Conservation (phyloP, 2,113 vertebrate genomes). For the Nothoprocta pentlandii region DNA sequence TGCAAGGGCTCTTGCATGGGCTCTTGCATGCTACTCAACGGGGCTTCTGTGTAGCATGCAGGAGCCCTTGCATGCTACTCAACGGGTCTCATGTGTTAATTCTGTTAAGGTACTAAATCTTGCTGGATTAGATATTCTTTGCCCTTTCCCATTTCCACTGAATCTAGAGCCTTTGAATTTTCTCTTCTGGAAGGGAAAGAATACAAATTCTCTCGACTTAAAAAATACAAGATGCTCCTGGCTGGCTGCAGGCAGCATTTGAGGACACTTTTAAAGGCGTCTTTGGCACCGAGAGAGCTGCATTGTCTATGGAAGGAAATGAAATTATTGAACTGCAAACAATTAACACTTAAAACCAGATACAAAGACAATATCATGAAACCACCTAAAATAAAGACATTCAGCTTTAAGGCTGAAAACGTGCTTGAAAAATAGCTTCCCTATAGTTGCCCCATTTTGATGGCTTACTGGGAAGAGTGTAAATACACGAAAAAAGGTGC, state of each 20-base stretch:
- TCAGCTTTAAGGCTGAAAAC: constrained; percentile 1
- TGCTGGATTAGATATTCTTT: background rate
- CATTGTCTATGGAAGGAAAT: background rate
- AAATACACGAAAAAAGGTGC: background rate
- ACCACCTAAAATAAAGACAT: background rate
- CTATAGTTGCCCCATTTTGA: background rate
- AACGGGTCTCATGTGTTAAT: background rate
- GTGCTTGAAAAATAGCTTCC: background rate
- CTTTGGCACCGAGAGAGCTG: background rate
- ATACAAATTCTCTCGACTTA: background rate
- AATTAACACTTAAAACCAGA: background rate
- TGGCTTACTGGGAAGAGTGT: background rate
- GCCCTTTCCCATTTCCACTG: background rate
- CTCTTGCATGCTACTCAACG: too few relatives aligned
- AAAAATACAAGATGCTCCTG: background rate
- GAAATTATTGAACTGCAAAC: background rate
- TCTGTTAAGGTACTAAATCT: background rate
- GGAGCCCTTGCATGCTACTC: background rate
- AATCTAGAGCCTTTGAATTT: background rate
- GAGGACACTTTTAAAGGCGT: background rate
- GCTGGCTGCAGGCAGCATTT: background rate
- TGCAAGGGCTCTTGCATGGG: too few relatives aligned
- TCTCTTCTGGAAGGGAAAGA: background rate
- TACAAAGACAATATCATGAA: background rate
- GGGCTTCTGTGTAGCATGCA: too few relatives aligned